A percentile compares a stretch with the other conserved stretches of the same genome.
These are phyloP conservation scores for Amblyopsis hoosieri DNA, from an alignment of 2,797 vertebrate species.

Conservation along the genomic window DNA sequence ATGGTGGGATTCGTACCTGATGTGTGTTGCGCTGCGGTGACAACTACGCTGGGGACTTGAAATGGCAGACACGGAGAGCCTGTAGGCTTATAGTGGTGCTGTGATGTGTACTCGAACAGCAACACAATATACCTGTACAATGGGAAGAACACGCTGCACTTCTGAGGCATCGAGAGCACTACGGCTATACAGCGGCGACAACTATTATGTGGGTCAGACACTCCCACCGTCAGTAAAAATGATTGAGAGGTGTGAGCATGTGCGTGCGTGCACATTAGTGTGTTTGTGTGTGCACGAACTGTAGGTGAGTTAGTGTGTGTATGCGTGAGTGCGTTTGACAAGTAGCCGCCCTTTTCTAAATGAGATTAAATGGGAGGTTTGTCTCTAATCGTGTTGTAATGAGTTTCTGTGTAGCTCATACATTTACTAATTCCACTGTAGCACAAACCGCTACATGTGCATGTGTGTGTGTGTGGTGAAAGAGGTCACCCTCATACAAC, in stretches of 20 bases:
- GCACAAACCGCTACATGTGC: conserved; percentile 68
- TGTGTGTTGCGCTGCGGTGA: conserved; percentile 47
- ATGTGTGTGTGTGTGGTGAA: conserved; percentile 43
- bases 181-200: conserved; percentile 27
- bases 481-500: conserved; percentile 68
- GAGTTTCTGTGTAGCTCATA: conserved; percentile 82
- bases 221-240: conserved; percentile 33
- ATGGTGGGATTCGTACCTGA: conserved; percentile 48
- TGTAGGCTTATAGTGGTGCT: conserved; percentile 20
- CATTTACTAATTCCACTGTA: conserved; percentile 83
- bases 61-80: conserved; percentile 29
- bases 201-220: conserved; percentile 50
- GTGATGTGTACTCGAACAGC: conserved; percentile 16
- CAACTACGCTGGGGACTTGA: conserved; percentile 26
- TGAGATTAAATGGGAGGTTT: conserved; percentile 81
- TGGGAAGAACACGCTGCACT: conserved; percentile 11
- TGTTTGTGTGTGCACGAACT: background rate
- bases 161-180: conserved; percentile 32
- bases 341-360: conserved; percentile 75
- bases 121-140: conserved; percentile 6
- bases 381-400: conserved; percentile 82
- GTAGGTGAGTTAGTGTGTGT: conserved; percentile 60
- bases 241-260: conserved; percentile 31
- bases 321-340: conserved; percentile 68
- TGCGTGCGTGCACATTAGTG: background rate